Conservation (phyloP, 2,888 invertebrate genomes). For the Nemapogon koenigi region DNA sequence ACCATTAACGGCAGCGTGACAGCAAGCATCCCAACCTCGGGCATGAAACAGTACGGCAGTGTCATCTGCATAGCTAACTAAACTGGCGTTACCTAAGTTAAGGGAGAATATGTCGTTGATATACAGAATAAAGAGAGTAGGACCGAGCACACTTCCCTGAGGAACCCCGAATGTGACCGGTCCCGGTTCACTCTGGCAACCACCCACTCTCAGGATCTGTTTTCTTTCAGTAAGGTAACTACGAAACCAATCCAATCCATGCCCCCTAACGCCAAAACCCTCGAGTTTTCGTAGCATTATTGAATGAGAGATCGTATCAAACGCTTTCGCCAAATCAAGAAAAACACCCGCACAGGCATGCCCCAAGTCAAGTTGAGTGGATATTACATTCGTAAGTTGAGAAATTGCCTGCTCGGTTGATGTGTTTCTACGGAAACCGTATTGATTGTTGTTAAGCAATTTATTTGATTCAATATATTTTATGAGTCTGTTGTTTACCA, state of each 20-base stretch:
- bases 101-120: slow-evolving; percentile 9
- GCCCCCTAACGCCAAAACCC: slow-evolving; percentile 13
- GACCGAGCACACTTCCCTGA: slow-evolving; percentile 16
- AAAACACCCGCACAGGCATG: slow-evolving; percentile 6
- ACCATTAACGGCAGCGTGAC: not conserved
- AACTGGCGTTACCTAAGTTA: not conserved
- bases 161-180: slow-evolving; percentile 13
- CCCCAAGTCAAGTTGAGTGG: not conserved
- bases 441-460: slow-evolving; percentile 1
- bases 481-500: slow-evolving; percentile 8
- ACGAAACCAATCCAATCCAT: slow-evolving; percentile 10
- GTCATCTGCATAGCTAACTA: slow-evolving; percentile 10
- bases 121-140: slow-evolving; percentile 13
- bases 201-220: not conserved
- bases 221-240: slow-evolving; percentile 11
- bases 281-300: slow-evolving; percentile 15
- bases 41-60: slow-evolving; percentile 12
- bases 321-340: slow-evolving; percentile 10
- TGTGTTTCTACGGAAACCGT: slow-evolving; percentile 4
- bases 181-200: not conserved
- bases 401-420: slow-evolving; percentile 7
- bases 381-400: not conserved
- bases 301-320: slow-evolving; percentile 13
- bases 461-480: slow-evolving; percentile 12
- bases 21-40: not conserved